These are phyloP conservation scores for Rhinogobius similis DNA, from an alignment of 2,113 vertebrate species.

Conservation along the genomic window DNA sequence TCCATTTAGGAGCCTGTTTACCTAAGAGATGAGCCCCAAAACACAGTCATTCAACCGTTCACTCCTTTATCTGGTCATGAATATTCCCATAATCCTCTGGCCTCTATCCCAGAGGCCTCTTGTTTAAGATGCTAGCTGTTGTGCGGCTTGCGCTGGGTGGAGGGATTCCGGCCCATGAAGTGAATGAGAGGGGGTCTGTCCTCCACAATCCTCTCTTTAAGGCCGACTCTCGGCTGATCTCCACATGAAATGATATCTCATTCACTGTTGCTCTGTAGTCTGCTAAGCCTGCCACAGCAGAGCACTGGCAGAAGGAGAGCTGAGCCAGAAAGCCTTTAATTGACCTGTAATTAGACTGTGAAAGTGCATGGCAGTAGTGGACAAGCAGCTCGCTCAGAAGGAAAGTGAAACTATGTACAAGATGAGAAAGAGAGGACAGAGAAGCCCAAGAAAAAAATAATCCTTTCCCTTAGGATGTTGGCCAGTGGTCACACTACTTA, in stretches of 20 bases:
- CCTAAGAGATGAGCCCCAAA: slow-evolving; percentile 93
- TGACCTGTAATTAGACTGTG: slow-evolving; percentile 87
- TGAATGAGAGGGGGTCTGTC: slow-evolving; percentile 52
- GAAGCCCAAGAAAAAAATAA: slow-evolving; percentile 40
- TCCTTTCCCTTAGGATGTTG: slow-evolving; percentile 45
- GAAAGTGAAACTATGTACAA: slow-evolving; percentile 25
- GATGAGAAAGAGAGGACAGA: slow-evolving; percentile 28
- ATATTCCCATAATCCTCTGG: slow-evolving; percentile 95
- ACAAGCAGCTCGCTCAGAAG: slow-evolving; percentile 57
- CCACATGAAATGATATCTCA: slow-evolving; percentile 88
- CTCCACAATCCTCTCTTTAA: slow-evolving; percentile 80
- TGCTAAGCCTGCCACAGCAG: slow-evolving; percentile 62
- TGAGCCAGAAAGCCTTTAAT: slow-evolving; percentile 80
- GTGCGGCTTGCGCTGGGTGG: slow-evolving; percentile 51
- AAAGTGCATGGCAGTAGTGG: slow-evolving; percentile 68
- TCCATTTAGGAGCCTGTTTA: slow-evolving; percentile 87
- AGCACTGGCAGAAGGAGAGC: slow-evolving; percentile 73
- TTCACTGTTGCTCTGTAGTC: slow-evolving; percentile 78
- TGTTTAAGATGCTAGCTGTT: slow-evolving; percentile 64
- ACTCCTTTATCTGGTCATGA: slow-evolving; percentile 90
- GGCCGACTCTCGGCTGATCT: slow-evolving; percentile 81
- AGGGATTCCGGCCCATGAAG: slow-evolving; percentile 67
- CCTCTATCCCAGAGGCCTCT: slow-evolving; percentile 81
- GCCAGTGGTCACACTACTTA: slow-evolving; percentile 25
- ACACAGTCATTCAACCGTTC: slow-evolving; percentile 83